phyloP scores from a whole-genome alignment of 2,797 vertebrate species.

The Gouania willdenowi region DNA sequence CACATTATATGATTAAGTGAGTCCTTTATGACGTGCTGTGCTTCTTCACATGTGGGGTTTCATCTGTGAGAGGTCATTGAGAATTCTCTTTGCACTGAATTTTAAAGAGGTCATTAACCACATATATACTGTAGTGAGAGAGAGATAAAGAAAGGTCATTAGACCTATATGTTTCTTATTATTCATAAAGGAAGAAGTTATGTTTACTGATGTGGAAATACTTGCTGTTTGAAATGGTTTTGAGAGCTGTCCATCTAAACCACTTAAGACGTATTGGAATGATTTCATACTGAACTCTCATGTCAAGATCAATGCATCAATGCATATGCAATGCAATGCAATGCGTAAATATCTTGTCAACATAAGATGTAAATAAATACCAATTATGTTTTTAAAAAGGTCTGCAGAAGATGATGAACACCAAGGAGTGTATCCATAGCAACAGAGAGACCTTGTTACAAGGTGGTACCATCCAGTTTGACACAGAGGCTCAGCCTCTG shows the following conservation, averaged over 20 bases:
- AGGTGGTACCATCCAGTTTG: neutral
- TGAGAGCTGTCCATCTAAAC: no score
- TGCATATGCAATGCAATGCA: no score
- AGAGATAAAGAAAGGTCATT: conserved; percentile 11
- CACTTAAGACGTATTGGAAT: no score
- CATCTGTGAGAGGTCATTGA: conserved; percentile 10
- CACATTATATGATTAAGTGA: conserved; percentile 10
- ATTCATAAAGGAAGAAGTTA: no score
- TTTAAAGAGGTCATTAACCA: conserved; percentile 2
- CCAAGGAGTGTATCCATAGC: conserved; percentile 16
- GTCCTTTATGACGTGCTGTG: neutral
- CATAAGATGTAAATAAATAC: no score
- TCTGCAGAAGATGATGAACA: no score
- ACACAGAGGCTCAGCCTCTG: neutral
- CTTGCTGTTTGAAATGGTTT: no score
- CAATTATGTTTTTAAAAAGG: conserved; percentile 1
- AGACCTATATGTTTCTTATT: neutral
- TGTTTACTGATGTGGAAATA: no score
- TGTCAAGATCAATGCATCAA: no score
- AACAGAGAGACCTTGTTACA: conserved; percentile 4
- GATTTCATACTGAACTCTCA: no score
- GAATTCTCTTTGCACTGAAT: conserved; percentile 5
- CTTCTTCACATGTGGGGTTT: neutral
- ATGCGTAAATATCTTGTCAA: no score
- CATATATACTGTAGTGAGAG: neutral